These are phyloP conservation scores for Halcyon malimbica DNA, from an alignment of 2,113 vertebrate genomes.

Conservation along the genomic window DNA sequence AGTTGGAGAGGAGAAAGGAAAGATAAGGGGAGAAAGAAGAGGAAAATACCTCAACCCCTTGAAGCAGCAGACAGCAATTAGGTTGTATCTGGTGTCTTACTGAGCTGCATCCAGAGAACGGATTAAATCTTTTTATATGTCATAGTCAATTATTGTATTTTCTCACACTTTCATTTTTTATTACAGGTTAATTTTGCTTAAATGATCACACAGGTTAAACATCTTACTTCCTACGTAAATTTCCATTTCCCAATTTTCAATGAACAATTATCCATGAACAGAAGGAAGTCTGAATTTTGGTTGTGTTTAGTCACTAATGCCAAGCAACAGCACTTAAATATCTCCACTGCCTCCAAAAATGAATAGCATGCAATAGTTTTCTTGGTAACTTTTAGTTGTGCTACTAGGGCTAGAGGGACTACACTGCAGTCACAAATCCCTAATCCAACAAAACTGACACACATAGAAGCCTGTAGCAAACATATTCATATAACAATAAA, in stretches of 20 bases:
- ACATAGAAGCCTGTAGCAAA: neutral
- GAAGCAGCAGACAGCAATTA: neutral
- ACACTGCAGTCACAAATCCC: neutral
- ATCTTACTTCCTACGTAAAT: neutral
- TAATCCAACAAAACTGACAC: neutral
- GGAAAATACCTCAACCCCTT: fast-evolving
- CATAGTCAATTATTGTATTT: neutral
- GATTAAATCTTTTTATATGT: neutral
- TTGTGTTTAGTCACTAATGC: neutral
- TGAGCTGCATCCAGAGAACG: neutral
- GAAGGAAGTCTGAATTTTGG: neutral
- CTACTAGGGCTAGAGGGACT: neutral
- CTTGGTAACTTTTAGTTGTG: neutral
- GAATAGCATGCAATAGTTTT: neutral
- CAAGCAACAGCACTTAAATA: neutral
- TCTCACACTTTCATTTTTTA: neutral
- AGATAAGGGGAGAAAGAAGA: neutral
- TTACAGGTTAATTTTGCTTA: neutral
- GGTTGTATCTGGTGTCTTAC: neutral
- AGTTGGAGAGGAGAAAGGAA: neutral
- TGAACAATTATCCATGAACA: neutral
- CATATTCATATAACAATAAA: neutral
- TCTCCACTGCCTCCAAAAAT: neutral
- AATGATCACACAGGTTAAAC: neutral
- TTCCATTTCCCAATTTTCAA: neutral